A percentile compares a stretch with the other conserved stretches of the same genome.
These are phyloP conservation scores for Seriola quinqueradiata DNA, from an alignment of 2,113 vertebrate genomes.

Conservation along the genomic window DNA sequence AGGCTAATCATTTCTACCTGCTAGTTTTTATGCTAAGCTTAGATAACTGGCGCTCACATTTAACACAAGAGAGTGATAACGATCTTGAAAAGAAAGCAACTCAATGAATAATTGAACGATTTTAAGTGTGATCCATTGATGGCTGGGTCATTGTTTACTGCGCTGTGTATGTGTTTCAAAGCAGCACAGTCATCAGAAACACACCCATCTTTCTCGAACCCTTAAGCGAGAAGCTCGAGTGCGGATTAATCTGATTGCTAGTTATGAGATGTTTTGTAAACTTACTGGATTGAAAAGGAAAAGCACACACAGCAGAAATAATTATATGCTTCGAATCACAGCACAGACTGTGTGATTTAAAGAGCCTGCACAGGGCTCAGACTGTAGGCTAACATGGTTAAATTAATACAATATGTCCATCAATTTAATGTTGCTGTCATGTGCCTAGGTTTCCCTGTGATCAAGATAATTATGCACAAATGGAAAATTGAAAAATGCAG, in stretches of 20 bases:
- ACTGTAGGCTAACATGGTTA: not conserved
- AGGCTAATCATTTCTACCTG: too few relatives aligned
- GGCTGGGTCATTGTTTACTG: not conserved
- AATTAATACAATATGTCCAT: not conserved
- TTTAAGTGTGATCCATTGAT: not conserved
- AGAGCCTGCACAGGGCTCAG: not conserved
- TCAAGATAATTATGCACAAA: too few relatives aligned
- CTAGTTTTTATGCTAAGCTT: not conserved
- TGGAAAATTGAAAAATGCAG: too few relatives aligned
- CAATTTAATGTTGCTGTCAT: not conserved
- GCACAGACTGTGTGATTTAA: not conserved
- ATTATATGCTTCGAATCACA: not conserved
- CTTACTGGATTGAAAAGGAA: constrained; percentile 21
- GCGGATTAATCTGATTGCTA: not conserved
- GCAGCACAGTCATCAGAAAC: not conserved
- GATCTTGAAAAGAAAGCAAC: too few relatives aligned
- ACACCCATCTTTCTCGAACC: not conserved
- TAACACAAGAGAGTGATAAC: too few relatives aligned
- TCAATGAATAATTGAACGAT: too few relatives aligned
- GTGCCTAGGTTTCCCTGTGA: not conserved
- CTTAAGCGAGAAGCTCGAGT: not conserved
- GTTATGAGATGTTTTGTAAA: constrained; percentile 20
- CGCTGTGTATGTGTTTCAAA: not conserved
- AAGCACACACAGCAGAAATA: not conserved
- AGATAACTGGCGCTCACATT: too few relatives aligned